These are phyloP conservation scores for Dynastes maya DNA, from an alignment of 2,888 invertebrate genomes.

Conservation along the genomic window DNA sequence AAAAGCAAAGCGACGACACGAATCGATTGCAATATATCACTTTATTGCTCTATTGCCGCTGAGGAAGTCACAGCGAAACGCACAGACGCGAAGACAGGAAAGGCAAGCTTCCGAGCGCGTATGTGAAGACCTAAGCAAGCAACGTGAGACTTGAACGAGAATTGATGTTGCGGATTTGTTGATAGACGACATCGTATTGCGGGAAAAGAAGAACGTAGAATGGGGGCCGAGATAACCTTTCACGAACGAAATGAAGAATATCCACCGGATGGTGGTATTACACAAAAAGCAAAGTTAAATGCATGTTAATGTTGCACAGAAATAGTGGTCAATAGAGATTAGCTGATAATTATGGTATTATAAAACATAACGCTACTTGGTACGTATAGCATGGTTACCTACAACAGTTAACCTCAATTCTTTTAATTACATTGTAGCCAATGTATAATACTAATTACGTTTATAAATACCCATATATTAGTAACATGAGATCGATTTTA, in stretches of 20 bases:
- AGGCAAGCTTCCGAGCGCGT: conserved; percentile 31
- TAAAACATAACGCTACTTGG: background rate
- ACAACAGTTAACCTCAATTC: conserved; percentile 9
- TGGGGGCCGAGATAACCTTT: conserved; percentile 40
- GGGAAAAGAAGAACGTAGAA: conserved; percentile 23
- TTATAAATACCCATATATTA: no score
- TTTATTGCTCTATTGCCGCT: background rate
- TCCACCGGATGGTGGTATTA: conserved; percentile 15
- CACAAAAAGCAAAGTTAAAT: conserved; percentile 23
- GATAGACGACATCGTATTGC: conserved; percentile 19
- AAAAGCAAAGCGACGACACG: conserved; percentile 3
- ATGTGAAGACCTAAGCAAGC: conserved; percentile 30
- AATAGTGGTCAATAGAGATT: conserved; percentile 21
- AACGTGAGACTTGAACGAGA: conserved; percentile 38
- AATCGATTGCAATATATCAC: conserved; percentile 10
- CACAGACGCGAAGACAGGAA: conserved; percentile 35
- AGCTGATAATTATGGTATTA: background rate
- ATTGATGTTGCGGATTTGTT: conserved; percentile 34
- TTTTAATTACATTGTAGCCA: background rate
- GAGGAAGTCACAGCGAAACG: conserved; percentile 26
- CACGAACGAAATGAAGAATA: conserved; percentile 29
- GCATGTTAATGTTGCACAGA: background rate
- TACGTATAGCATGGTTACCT: background rate
- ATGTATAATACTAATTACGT: background rate
- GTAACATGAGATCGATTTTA: no score